phyloP scores from a whole-genome alignment of 1,140 invertebrate genomes.

The Diabrotica undecimpunctata region DNA sequence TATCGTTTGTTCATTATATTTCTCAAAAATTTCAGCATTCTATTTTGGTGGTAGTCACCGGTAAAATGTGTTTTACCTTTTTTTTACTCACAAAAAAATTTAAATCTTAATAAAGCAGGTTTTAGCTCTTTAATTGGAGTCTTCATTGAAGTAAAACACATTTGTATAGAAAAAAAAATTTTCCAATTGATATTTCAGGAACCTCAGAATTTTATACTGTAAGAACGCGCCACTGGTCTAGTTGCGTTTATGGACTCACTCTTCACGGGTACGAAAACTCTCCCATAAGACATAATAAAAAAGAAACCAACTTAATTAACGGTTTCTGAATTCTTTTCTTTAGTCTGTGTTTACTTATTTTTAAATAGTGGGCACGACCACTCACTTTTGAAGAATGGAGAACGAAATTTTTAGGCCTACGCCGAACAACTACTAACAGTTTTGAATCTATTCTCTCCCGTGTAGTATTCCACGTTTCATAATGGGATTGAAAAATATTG shows the following conservation, averaged over 20 bases:
- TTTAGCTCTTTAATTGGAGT: too few species aligned
- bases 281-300: conserved; percentile 1
- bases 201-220: not conserved
- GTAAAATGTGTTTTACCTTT: too few species aligned
- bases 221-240: conserved; percentile 1
- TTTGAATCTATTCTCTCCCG: not conserved
- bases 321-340: not conserved
- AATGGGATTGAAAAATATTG: not conserved
- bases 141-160: too few species aligned
- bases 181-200: not conserved
- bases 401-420: not conserved
- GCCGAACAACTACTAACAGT: not conserved
- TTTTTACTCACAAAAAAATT: too few species aligned
- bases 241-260: not conserved
- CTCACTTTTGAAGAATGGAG: not conserved
- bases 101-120: too few species aligned
- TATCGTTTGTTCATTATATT: too few species aligned
- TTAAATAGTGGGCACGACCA: not conserved
- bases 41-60: too few species aligned
- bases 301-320: conserved; percentile 2
- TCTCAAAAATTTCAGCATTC: too few species aligned
- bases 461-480: not conserved
- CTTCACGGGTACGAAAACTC: not conserved
- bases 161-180: too few species aligned
- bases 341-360: conserved; percentile 1